Conservation (phyloP, 2,888 invertebrate genomes). For the Lepidonotus clava region DNA sequence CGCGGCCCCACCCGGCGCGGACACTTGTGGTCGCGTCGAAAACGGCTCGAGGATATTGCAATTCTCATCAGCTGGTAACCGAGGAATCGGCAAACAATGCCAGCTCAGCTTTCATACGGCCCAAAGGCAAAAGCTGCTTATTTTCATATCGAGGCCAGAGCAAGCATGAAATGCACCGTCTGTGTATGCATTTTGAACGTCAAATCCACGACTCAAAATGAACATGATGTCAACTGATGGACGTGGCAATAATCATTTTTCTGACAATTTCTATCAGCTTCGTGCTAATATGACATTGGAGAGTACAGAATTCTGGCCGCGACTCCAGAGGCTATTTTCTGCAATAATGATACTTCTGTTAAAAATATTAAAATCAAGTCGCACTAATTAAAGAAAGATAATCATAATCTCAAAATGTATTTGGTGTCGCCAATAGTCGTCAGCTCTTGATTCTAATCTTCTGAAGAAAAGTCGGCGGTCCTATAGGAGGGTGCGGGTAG, state of each 20-base stretch:
- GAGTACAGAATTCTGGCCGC: no score
- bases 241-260: not conserved
- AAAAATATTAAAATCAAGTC: no score
- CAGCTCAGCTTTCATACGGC: slow-evolving; percentile 36
- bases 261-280: not conserved
- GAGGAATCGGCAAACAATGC: slow-evolving; percentile 47
- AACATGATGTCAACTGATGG: slow-evolving; percentile 9
- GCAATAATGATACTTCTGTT: no score
- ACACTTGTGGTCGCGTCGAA: slow-evolving; percentile 47
- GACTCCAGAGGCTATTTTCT: no score
- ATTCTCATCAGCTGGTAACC: slow-evolving; percentile 51
- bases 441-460: no score
- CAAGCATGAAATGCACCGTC: not conserved
- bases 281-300: slow-evolving; percentile 48
- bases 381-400: no score
- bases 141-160: slow-evolving; percentile 35
- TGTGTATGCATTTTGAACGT: not conserved
- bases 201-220: slow-evolving; percentile 9
- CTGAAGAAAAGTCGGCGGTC: no score
- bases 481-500: no score
- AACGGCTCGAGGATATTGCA: slow-evolving; percentile 54
- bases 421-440: no score
- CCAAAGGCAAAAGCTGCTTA: slow-evolving; percentile 45
- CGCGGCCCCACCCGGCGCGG: not conserved
- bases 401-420: no score